A percentile compares a stretch with the other conserved stretches of the same genome.
Conservation (phyloP, 2,797 vertebrate species). For the Varecia variegata region DNA sequence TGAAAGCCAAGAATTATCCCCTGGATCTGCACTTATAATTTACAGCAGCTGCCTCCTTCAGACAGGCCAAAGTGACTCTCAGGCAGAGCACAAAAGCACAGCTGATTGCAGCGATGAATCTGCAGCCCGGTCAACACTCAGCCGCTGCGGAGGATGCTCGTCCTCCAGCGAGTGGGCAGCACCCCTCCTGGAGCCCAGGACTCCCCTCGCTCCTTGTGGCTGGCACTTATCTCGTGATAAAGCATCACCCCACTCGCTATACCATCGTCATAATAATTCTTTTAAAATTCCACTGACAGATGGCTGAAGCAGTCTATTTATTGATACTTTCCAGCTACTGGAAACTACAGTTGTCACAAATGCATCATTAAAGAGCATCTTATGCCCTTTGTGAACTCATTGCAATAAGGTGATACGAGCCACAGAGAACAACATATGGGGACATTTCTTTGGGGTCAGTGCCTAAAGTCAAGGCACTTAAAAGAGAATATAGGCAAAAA, state of each 20-base stretch:
- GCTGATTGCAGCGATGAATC: constrained; percentile 53
- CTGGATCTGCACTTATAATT: constrained; percentile 63
- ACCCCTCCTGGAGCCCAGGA: neutral
- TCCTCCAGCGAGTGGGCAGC: neutral
- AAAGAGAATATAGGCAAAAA: neutral
- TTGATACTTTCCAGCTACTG: neutral
- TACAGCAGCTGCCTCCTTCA: constrained; percentile 72
- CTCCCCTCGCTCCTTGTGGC: neutral
- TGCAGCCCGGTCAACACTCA: constrained; percentile 33
- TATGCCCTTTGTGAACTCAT: neutral
- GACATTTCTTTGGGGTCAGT: neutral
- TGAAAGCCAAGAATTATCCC: constrained; percentile 76
- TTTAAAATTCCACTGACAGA: constrained; percentile 16
- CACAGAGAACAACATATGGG: neutral
- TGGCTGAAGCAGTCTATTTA: neutral
- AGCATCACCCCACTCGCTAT: neutral
- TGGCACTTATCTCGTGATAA: neutral
- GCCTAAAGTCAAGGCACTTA: neutral
- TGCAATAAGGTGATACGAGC: neutral
- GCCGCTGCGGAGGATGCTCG: neutral
- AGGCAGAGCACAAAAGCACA: neutral
- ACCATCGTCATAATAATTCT: neutral
- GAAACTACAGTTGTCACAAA: neutral
- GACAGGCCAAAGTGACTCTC: constrained; percentile 62
- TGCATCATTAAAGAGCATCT: neutral